These are phyloP conservation scores for Amorpha juglandis DNA, from an alignment of 2,888 invertebrate species.

Conservation along the genomic window DNA sequence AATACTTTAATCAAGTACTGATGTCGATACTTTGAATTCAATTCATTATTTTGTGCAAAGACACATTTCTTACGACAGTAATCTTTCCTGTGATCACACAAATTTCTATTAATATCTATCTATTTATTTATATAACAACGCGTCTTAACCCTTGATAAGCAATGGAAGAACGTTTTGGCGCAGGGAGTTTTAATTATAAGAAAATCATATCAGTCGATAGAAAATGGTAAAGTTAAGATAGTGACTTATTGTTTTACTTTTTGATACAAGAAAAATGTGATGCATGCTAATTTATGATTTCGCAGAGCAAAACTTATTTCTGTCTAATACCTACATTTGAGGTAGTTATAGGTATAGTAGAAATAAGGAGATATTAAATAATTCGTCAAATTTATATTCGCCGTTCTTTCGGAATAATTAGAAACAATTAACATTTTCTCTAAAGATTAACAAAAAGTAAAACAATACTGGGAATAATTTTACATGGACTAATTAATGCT, in stretches of 20 bases:
- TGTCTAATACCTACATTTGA: neutral
- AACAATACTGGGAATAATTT: slow-evolving; percentile 10
- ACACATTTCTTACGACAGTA: slow-evolving; percentile 13
- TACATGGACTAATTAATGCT: slow-evolving; percentile 9
- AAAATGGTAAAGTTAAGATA: neutral
- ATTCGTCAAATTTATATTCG: neutral
- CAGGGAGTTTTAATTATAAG: slow-evolving; percentile 56
- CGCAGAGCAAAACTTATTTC: neutral
- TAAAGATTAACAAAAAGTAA: slow-evolving; percentile 4
- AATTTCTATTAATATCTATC: slow-evolving; percentile 23
- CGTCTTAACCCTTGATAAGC: slow-evolving; percentile 30
- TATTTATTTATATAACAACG: slow-evolving; percentile 26
- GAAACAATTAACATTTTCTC: neutral
- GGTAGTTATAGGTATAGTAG: neutral
- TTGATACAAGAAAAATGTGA: neutral
- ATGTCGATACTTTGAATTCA: slow-evolving; percentile 8
- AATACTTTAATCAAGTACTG: slow-evolving; percentile 12
- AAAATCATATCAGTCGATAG: slow-evolving; percentile 30
- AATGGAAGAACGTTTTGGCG: slow-evolving; percentile 69
- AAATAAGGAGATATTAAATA: neutral
- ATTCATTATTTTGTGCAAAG: slow-evolving; percentile 22
- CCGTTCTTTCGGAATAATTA: neutral
- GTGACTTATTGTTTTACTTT: neutral
- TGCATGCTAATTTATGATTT: no score
- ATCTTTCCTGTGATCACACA: slow-evolving; percentile 1